phyloP scores from a whole-genome alignment of 2,113 vertebrate genomes.

The Pachyramphus minor region DNA sequence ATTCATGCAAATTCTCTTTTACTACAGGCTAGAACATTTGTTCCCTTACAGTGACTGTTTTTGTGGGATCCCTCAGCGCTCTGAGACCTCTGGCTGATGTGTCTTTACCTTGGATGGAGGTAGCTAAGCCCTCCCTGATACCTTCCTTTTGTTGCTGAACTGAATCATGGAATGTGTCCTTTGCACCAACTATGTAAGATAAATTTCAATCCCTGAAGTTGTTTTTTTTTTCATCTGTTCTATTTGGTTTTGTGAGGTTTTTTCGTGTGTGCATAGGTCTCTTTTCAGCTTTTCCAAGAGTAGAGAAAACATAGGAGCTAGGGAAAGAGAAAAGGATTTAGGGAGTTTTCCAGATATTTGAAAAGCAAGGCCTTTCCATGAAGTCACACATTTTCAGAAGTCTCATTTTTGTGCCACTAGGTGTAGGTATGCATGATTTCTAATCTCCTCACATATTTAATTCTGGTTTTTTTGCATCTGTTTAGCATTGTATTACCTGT shows the following conservation, averaged over 20 bases:
- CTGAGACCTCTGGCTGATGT: constrained; percentile 5
- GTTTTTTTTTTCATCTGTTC: not conserved
- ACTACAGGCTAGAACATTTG: constrained; percentile 16
- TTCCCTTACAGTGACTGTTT: constrained; percentile 15
- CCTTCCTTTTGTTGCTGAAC: not conserved
- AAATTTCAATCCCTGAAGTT: not conserved
- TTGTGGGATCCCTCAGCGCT: constrained; percentile 5
- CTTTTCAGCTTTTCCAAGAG: not conserved
- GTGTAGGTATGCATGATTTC: not conserved
- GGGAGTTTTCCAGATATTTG: not conserved
- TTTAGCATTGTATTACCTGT: not conserved
- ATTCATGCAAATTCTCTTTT: constrained; percentile 9
- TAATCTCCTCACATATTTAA: not conserved
- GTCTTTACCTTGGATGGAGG: constrained; percentile 28
- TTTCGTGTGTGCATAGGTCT: not conserved
- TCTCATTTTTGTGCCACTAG: not conserved
- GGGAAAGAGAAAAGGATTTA: not conserved
- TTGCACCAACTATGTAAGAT: not conserved
- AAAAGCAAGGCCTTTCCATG: not conserved
- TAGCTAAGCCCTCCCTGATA: not conserved
- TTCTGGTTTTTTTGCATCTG: not conserved
- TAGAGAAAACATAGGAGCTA: not conserved
- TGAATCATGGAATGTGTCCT: not conserved
- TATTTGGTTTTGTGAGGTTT: not conserved
- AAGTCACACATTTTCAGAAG: not conserved